Evolutionary conservation across 2,888 invertebrate genomes (phyloP).

Genomic region (Drosophila macrospina): DNA sequence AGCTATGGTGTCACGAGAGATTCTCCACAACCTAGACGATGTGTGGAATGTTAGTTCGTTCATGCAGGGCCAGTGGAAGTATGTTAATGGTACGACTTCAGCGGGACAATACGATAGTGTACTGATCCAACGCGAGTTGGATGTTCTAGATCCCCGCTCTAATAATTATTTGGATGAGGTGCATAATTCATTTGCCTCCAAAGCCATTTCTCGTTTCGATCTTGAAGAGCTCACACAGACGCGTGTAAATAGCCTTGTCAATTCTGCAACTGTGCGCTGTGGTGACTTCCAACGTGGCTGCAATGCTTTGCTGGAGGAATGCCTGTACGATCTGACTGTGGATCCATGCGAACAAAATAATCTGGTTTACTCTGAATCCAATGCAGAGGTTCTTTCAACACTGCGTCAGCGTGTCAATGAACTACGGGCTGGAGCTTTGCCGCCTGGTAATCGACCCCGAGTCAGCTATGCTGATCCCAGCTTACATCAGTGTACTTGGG

Average conservation of each 20-base stretch:
- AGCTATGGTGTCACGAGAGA: conserved; percentile 86
- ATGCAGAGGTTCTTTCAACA: conserved; percentile 48
- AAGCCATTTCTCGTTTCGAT: conserved; percentile 61
- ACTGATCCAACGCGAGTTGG: conserved; percentile 66
- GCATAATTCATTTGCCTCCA: conserved; percentile 65
- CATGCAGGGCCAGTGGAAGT: conserved; percentile 77
- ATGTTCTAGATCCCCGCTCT: conserved; percentile 76
- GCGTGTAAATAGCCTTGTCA: conserved; percentile 49
- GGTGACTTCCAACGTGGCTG: conserved; percentile 63
- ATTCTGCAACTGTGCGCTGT: conserved; percentile 60
- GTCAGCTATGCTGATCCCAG: conserved; percentile 86
- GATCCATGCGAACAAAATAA: conserved; percentile 87
- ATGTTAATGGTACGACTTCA: conserved; percentile 81
- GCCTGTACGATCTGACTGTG: conserved; percentile 86
- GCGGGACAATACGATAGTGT: conserved; percentile 71
- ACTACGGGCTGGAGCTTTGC: conserved; percentile 84
- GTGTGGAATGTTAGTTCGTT: conserved; percentile 83
- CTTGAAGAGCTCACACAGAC: conserved; percentile 42
- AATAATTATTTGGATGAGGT: conserved; percentile 67
- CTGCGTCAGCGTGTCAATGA: conserved; percentile 85
- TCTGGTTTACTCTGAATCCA: conserved; percentile 59
- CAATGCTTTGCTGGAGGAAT: conserved; percentile 83
- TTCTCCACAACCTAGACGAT: conserved; percentile 91
- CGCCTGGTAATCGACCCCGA: conserved; percentile 85
- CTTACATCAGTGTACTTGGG: conserved; percentile 87